Base-by-base conservation (phyloP, 2,113 vertebrate genomes). In the Amia ocellicauda region DNA sequence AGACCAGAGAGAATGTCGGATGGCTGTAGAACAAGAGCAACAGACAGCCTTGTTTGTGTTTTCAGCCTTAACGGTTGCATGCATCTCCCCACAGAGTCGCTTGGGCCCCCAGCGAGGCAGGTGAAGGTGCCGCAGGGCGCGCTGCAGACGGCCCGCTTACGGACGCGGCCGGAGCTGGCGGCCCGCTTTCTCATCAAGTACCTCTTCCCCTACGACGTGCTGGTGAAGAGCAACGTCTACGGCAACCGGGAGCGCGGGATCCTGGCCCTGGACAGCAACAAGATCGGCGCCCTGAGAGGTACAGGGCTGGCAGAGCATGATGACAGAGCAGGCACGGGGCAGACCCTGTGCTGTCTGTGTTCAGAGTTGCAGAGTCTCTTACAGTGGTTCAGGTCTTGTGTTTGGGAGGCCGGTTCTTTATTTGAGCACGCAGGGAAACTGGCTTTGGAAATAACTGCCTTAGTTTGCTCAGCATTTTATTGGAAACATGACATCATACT, bases 241-340 rank as follows among this genome's bases (percentile, higher is more conserved):
- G 90, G 89, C 5, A 85, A 68, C 41, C 1, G 58, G 22, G 69
- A 74, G 2, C 71, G 51, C 57, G 90, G 86, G 27, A 72, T 86
- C 54, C 70, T 22, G 58, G 74, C 90, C 0, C 76, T 92, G 59
- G 80, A 90, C 53, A 49, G 63, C 70, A 90, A 89, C 63, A 87
- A 54, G 70, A 90, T 93, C 59, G 61, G 59, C 16, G 90, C 89
- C 65, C 80, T 93, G 24, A 78, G 82, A 89, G 90, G 90, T 91
- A 69, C 74, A 31, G 56, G 43, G n/a, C n/a, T n/a, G n/a, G n/a
- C n/a, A n/a, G n/a, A n/a, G n/a, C n/a, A n/a, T n/a, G n/a, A n/a
- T n/a, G n/a, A n/a, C n/a, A n/a, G n/a, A n/a, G n/a, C n/a, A n/a
- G n/a, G n/a, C n/a, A n/a, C n/a, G n/a, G n/a, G n/a, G n/a, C n/a